Percentiles rank a stretch among this genome's conserved stretches.
Conservation (phyloP, 2,888 invertebrate genomes). For the Adineta ricciae region DNA sequence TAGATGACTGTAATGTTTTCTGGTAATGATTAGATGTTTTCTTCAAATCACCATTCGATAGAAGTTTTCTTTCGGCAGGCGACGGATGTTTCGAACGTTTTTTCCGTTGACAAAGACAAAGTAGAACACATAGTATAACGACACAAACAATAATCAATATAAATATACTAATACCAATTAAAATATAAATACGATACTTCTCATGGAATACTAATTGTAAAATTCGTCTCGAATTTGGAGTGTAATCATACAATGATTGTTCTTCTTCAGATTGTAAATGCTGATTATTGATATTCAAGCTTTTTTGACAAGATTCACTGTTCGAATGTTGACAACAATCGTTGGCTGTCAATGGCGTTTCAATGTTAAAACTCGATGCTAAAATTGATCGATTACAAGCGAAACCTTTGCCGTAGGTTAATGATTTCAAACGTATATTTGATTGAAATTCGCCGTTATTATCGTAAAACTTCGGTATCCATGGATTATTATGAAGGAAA, state of each 20-base stretch:
- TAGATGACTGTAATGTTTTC: background rate
- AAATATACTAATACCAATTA: background rate
- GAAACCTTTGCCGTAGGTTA: background rate
- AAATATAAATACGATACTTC: background rate
- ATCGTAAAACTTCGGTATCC: background rate
- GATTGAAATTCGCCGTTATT: background rate
- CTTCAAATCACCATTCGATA: background rate
- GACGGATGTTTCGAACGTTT: background rate
- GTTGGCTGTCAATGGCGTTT: background rate
- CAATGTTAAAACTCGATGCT: background rate
- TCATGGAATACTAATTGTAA: background rate
- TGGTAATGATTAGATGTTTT: background rate
- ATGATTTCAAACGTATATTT: background rate
- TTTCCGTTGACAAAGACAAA: background rate
- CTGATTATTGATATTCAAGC: background rate
- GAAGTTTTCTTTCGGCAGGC: background rate
- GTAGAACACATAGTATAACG: background rate
- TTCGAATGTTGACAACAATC: background rate
- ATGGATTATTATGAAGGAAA: background rate
- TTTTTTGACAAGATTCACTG: background rate
- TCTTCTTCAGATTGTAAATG: background rate
- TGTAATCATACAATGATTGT: background rate
- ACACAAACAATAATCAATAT: background rate
- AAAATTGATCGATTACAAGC: background rate
- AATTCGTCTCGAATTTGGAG: background rate